Conservation (phyloP, 2,113 vertebrate species). For the Phylloscopus trochiloides region DNA sequence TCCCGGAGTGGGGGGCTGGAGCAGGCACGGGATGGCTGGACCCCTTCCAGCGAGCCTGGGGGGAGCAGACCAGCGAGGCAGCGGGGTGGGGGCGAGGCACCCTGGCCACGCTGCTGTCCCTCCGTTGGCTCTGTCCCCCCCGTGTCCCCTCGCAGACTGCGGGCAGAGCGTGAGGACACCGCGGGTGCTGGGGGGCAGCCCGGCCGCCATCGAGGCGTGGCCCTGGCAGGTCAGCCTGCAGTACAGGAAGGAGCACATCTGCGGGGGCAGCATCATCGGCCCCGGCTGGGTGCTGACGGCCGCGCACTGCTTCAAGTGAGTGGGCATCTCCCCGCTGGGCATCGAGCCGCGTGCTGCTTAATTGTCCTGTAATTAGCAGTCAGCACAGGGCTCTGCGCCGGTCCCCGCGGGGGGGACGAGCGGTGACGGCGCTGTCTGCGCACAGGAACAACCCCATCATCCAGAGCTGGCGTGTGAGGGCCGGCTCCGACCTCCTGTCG, state of each 20-base stretch:
- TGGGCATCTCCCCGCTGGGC: accelerated
- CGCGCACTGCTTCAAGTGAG: constrained; percentile 84
- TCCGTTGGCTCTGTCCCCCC: accelerated
- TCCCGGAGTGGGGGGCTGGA: neutral
- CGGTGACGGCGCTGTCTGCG: neutral
- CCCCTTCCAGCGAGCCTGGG: neutral
- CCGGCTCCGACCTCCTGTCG: constrained; percentile 65
- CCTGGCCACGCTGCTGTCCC: accelerated
- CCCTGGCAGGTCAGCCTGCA: constrained; percentile 94
- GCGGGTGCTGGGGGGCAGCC: constrained; percentile 82
- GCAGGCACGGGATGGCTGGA: neutral
- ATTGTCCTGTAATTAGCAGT: accelerated
- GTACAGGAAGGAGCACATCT: constrained; percentile 78
- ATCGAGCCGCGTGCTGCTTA: accelerated
- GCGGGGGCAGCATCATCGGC: constrained; percentile 86
- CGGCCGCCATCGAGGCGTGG: constrained; percentile 78
- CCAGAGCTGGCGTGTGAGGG: constrained; percentile 79
- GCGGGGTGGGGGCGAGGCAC: neutral
- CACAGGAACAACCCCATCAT: constrained; percentile 64
- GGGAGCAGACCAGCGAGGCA: neutral
- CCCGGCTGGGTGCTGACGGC: constrained; percentile 80
- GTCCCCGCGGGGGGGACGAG: accelerated
- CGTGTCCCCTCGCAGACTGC: constrained; percentile 69
- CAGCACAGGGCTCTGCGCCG: neutral
- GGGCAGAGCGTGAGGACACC: constrained; percentile 51